Evolutionary conservation across 2,888 invertebrate species (phyloP).

Genomic region (Lycaena phlaeas): DNA sequence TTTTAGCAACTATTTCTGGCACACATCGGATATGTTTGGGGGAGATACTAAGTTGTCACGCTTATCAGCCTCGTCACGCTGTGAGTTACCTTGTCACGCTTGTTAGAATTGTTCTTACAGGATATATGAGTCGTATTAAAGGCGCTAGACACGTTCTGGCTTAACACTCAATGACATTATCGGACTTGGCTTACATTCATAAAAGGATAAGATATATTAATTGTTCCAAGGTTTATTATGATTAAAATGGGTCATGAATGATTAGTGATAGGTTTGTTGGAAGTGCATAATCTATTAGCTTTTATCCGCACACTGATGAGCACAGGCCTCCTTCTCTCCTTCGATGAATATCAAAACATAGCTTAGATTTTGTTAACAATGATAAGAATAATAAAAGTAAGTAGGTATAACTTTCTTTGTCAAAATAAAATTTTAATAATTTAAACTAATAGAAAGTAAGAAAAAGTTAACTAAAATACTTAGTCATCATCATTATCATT

Average conservation of each 20-base stretch:
- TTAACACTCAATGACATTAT: not conserved
- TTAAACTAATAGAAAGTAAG: too few species aligned
- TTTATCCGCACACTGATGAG: too few species aligned
- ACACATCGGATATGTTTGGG: conserved; percentile 18
- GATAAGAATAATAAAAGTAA: too few species aligned
- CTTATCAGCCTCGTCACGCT: not conserved
- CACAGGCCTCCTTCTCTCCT: too few species aligned
- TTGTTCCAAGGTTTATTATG: conserved; percentile 5
- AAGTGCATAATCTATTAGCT: too few species aligned
- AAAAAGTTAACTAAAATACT: too few species aligned
- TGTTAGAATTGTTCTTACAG: not conserved
- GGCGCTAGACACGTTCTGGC: not conserved
- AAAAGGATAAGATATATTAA: conserved; percentile 1
- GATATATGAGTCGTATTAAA: not conserved
- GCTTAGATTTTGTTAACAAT: too few species aligned
- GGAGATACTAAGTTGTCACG: conserved; percentile 8
- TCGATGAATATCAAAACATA: too few species aligned
- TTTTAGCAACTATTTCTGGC: conserved; percentile 20
- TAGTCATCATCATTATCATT: too few species aligned
- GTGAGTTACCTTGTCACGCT: not conserved
- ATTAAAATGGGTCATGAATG: conserved; percentile 1
- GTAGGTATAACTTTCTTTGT: too few species aligned
- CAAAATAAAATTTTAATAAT: too few species aligned
- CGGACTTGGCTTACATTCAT: conserved; percentile 2
- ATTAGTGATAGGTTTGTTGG: not conserved